Conservation (phyloP, 2,113 vertebrate species). For the Phainopepla nitens region DNA sequence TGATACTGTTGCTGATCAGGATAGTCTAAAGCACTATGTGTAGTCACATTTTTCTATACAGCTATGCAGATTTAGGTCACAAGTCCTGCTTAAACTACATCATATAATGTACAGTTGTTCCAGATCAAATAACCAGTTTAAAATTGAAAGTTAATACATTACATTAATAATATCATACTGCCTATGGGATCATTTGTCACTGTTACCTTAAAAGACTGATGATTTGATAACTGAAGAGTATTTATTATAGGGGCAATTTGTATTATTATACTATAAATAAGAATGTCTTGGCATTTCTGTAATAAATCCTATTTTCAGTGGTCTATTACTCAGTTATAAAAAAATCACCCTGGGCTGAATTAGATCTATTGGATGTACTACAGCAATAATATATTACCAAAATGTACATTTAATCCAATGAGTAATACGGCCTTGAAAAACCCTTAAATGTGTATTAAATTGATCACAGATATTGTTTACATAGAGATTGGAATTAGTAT, state of each 20-base stretch:
- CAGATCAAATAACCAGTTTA: conserved; percentile 51
- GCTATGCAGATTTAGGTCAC: neutral
- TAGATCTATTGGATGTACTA: conserved; percentile 50
- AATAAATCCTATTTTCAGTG: conserved; percentile 70
- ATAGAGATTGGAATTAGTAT: neutral
- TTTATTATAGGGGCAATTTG: conserved; percentile 72
- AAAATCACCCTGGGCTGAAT: conserved; percentile 68
- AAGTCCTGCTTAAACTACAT: neutral
- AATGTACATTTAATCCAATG: conserved; percentile 29
- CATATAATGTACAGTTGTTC: conserved; percentile 41
- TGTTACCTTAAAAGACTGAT: conserved; percentile 63
- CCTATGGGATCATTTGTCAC: conserved; percentile 62
- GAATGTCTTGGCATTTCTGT: conserved; percentile 54
- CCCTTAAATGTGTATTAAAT: conserved; percentile 7
- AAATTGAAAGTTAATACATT: conserved; percentile 71
- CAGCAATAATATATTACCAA: conserved; percentile 37
- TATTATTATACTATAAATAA: conserved; percentile 69
- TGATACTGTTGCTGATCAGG: neutral
- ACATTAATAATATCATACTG: conserved; percentile 53
- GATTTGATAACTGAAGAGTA: conserved; percentile 66
- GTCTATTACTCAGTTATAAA: conserved; percentile 64
- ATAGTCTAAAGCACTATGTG: neutral
- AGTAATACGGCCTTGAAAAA: conserved; percentile 6
- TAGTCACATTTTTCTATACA: neutral
- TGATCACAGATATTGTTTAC: conserved; percentile 36